Base-by-base conservation (phyloP, 2,888 invertebrate genomes). In the Scaptomyza caliginosa region DNA sequence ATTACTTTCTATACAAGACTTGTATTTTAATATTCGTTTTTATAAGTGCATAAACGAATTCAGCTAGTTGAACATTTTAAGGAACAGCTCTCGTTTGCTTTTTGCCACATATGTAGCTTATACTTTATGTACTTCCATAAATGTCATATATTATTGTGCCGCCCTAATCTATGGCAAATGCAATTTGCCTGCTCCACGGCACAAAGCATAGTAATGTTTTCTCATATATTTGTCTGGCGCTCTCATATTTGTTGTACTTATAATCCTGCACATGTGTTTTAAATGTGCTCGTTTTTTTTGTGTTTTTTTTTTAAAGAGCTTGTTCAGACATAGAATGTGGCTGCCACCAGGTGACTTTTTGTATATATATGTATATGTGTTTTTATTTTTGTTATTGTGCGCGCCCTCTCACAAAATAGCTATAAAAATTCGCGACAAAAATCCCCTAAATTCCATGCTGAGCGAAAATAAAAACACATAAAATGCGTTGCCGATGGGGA, bases 211-310 rank as follows among this genome's bases (percentile, higher is more conserved):
- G 66, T 66, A 73, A 76, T 74, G 58, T 28, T 63, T 57, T 67
- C 52, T 57, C 34, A 16, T 16, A 51, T 34, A 39, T 59, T 67
- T 54, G 38, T 46, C 50, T 21, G 11, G 30, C 34, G 28, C 16
- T 52, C 54, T 19, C 13, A 28, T 46, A 7, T 28, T 52, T 24
- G 17, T 34, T 38, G 28, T 43, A 39, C 43, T 69, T 79, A 77
- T 81, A 79, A 85, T 75, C 68, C 68, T 39, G 50, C 83, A 75
- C 83, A 80, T 85, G 76, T 79, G 83, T 55, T 80, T 75, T 67
- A 73, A 68, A 59, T 78, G 56, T 28, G 11, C 16, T 5, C 13
- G 3, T 3, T 54, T 60, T 68, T 70, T 77, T 70, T 66, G n/a
- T n/a, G n/a, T 32, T 7, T 3, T 54, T 60, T 68, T 70, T 77